Base-by-base conservation (phyloP, 2,888 invertebrate species). In the Callimorpha dominula region DNA sequence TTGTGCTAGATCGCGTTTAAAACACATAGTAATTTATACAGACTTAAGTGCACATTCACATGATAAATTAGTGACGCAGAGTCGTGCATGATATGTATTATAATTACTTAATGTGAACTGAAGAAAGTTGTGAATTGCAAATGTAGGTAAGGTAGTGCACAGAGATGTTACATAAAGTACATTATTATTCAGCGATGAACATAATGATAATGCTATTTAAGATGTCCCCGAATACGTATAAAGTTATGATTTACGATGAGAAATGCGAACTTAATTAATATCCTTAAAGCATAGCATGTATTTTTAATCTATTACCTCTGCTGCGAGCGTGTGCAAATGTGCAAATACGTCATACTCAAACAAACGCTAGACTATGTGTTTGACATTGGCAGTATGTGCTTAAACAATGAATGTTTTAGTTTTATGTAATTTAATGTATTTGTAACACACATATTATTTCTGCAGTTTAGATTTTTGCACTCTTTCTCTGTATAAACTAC, bases 11-110 rank as follows among this genome's bases (percentile, higher is more conserved):
- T 60, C 31, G 20, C 31, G 60, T 60, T 20, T 57, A 11, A 57
- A 20, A 20, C 20, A 6, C 60, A 14, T 31, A 14, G 20, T 31
- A 60, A 60, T 60, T 31, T 14, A 60, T 31, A 11, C 12, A 57
- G 31, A 31, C 31, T 1, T 31, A 31, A 20, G n/a, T 57, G 57
- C 9, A 9, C 57, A 57, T 43, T 54, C 15, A 46, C 20, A 9
- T 20, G 7, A 50, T n/a, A 49, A 62, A 46, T 62, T 12, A 52
- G 17, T 65, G 4, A 52, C 17, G 54, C 15, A 57, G 43, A 42
- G 65, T 60, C 46, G 71, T 65, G 49, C 31, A 64, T 64, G 52
- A 57, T n/a, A n/a, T n/a, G n/a, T n/a, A n/a, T n/a, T 17, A 54
- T 64, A 72, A 68, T 68, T 42, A 31, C 15, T 60, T 68, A 49